Conservation (phyloP, 2,797 vertebrate genomes). For the Rhyacichthys aspro region DNA sequence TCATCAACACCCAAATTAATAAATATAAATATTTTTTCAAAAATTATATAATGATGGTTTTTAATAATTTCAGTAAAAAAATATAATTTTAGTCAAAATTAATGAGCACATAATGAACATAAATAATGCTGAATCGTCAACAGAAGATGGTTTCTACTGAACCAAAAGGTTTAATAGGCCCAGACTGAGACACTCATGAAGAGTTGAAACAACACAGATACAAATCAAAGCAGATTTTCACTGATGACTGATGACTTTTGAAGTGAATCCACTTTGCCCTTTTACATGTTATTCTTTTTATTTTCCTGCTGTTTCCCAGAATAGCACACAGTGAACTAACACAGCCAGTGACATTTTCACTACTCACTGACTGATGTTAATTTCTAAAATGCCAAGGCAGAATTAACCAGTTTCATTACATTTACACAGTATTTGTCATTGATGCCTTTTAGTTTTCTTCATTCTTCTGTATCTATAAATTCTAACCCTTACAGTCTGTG, state of each 20-base stretch:
- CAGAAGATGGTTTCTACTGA: too few relatives aligned
- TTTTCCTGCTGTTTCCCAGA: slow-evolving; percentile 48
- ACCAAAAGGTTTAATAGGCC: too few relatives aligned
- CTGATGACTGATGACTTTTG: slow-evolving; percentile 20
- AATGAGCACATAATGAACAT: too few relatives aligned
- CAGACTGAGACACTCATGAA: too few relatives aligned
- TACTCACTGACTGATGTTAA: slow-evolving; percentile 62
- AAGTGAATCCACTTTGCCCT: slow-evolving; percentile 41
- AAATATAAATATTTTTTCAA: too few relatives aligned
- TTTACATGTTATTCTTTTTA: slow-evolving; percentile 38
- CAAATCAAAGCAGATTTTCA: slow-evolving; percentile 13
- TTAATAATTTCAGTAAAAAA: too few relatives aligned
- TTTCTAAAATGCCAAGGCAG: slow-evolving; percentile 55
- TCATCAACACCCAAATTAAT: too few relatives aligned
- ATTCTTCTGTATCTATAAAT: neutral
- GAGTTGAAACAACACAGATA: neutral
- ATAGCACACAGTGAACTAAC: slow-evolving; percentile 54
- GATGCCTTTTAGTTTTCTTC: neutral
- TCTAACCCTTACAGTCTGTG: slow-evolving; percentile 39
- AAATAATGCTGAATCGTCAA: too few relatives aligned
- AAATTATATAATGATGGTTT: too few relatives aligned
- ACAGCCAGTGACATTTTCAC: slow-evolving; percentile 75
- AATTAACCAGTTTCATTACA: slow-evolving; percentile 13
- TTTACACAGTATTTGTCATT: neutral
- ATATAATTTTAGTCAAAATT: too few relatives aligned